Base-by-base conservation (phyloP, 1,140 invertebrate species). In the Carcinoscorpius rotundicauda region DNA sequence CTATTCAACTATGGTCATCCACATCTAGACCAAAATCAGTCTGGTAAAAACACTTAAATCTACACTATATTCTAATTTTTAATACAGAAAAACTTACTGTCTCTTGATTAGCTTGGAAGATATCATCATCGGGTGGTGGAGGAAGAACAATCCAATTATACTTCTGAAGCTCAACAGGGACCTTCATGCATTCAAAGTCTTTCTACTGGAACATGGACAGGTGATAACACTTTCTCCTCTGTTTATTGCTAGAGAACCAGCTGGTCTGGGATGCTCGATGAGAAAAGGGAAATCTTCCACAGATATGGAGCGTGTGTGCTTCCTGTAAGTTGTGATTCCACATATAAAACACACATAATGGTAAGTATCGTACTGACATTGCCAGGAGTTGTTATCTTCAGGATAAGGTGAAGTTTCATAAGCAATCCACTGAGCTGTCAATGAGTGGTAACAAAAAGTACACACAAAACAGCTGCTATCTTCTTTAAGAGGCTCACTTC, bases 61-160 rank as follows among this genome's bases (percentile, higher is more conserved):
- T 29, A 2, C 29, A 29, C 2, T 29, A 29, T 29, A 29, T 29
- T 29, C 29, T 29, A 29, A 29, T 29, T 2, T 29, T 2, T 29
- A 29, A 29, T 29, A 29, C 29, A 29, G 29, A 29, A 29, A 29
- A 29, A 29, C 29, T 29, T 29, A 29, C 29, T 29, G 29, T 29
- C 29, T 29, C 29, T 29, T 29, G 29, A 29, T 29, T 29, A 29
- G 29, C 29, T 29, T 29, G 29, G 29, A 29, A 86, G 75, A 85
- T 86, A 77, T 89, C 86, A 75, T 92, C 89, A 2, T 48, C 89
- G n/a, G n/a, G n/a, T n/a, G n/a, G n/a, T n/a, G n/a, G n/a, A n/a
- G n/a, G n/a, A n/a, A n/a, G n/a, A n/a, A n/a, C 85, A 73, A 93
- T 88, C 91, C 91, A 93, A 80, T 93, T 93, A 79, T 93, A 93